Evolutionary conservation across 2,888 invertebrate species (phyloP).

Genomic region (Drosophila kanekoi): DNA sequence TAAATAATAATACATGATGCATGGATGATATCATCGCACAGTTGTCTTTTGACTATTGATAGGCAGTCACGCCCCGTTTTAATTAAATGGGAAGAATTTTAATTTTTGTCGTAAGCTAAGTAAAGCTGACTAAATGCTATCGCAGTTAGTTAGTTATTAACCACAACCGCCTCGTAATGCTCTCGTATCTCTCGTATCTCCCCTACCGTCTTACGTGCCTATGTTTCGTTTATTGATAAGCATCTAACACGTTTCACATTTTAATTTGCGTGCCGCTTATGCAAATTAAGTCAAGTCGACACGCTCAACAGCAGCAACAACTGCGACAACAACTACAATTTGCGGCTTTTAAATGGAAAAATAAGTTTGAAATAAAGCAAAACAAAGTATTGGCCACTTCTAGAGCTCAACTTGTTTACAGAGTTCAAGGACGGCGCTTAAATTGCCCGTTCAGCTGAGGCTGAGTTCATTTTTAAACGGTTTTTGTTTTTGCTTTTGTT

Average conservation of each 20-base stretch:
- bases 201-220: slow-evolving; percentile 43
- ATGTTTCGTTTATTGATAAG: slow-evolving; percentile 65
- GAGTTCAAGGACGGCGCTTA: slow-evolving; percentile 57
- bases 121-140: slow-evolving; percentile 25
- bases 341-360: slow-evolving; percentile 22
- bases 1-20: background rate
- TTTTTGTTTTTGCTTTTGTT: background rate
- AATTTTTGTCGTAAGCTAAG: slow-evolving; percentile 9
- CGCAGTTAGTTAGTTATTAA: slow-evolving; percentile 16
- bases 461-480: slow-evolving; percentile 29
- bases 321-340: slow-evolving; percentile 8
- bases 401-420: slow-evolving; percentile 25
- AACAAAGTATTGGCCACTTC: slow-evolving; percentile 24
- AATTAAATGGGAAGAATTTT: slow-evolving; percentile 26
- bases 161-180: background rate
- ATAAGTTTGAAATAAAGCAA: slow-evolving; percentile 25
- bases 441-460: slow-evolving; percentile 17
- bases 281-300: slow-evolving; percentile 55
- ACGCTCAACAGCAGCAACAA: slow-evolving; percentile 16
- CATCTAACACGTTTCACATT: slow-evolving; percentile 76
- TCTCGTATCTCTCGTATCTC: background rate
- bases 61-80: slow-evolving; percentile 4
- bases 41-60: background rate
- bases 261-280: slow-evolving; percentile 72
- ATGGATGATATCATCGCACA: slow-evolving; percentile 46